Evolutionary conservation across 2,888 invertebrate species (phyloP).

Genomic region (Euphydryas editha): DNA sequence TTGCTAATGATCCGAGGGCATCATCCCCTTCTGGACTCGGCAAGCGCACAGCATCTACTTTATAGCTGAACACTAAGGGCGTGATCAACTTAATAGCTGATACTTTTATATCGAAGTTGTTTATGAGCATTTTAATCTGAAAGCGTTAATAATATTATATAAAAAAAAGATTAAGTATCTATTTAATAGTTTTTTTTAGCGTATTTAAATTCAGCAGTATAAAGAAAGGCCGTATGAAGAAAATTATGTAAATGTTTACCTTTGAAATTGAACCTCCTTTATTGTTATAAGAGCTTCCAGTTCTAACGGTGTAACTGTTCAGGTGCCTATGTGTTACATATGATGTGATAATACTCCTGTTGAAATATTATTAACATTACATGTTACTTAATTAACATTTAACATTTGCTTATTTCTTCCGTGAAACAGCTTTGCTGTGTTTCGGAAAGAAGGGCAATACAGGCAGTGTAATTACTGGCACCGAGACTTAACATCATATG

Average conservation of each 20-base stretch:
- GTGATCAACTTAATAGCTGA: slow-evolving; percentile 60
- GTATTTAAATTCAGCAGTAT: not conserved
- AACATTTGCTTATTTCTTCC: no score
- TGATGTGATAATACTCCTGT: slow-evolving; percentile 63
- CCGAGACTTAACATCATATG: no score
- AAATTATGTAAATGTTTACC: slow-evolving; percentile 50
- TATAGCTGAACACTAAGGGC: slow-evolving; percentile 56
- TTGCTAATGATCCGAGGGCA: slow-evolving; percentile 62
- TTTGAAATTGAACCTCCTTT: slow-evolving; percentile 64
- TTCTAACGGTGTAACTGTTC: slow-evolving; percentile 60
- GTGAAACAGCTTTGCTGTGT: no score
- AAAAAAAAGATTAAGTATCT: not conserved
- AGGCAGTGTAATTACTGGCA: no score
- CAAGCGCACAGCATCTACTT: slow-evolving; percentile 56
- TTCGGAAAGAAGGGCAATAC: no score
- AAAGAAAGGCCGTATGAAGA: slow-evolving; percentile 10
- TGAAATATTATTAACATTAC: slow-evolving; percentile 19
- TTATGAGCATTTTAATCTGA: slow-evolving; percentile 70
- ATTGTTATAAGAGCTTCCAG: slow-evolving; percentile 71
- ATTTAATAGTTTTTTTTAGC: not conserved
- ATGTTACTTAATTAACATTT: no score
- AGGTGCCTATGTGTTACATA: slow-evolving; percentile 69
- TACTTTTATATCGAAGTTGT: slow-evolving; percentile 73
- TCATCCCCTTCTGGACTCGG: slow-evolving; percentile 61
- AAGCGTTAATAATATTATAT: slow-evolving; percentile 29